Evolutionary conservation across 2,113 vertebrate genomes (phyloP).

Genomic region (Vulpes ferrilata): DNA sequence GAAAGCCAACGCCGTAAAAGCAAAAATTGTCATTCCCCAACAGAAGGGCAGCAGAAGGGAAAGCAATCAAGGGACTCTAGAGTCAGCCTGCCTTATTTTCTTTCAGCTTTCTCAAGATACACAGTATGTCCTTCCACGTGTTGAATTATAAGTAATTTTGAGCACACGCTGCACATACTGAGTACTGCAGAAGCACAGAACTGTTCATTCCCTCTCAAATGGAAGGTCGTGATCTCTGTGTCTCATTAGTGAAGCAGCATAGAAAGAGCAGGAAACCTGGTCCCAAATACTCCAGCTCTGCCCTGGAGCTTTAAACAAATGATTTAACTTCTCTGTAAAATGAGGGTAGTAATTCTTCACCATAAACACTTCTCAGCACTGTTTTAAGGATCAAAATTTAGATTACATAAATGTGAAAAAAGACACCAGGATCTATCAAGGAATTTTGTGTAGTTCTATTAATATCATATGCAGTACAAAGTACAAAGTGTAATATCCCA

Average conservation of each 20-base stretch:
- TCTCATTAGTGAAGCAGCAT: neutral
- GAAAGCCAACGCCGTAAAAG: neutral
- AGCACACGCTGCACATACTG: neutral
- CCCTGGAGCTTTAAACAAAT: neutral
- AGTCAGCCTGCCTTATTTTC: neutral
- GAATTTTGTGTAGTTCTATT: neutral
- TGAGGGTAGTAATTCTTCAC: neutral
- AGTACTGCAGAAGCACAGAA: neutral
- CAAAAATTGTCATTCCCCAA: neutral
- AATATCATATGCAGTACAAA: neutral
- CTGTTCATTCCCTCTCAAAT: neutral
- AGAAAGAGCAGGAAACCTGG: neutral
- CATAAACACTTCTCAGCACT: neutral
- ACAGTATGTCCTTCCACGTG: neutral
- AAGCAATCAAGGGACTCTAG: neutral
- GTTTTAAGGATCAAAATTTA: neutral
- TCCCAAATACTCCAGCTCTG: neutral
- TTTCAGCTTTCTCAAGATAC: neutral
- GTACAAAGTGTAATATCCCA: neutral
- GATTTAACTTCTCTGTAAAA: neutral
- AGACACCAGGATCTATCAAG: neutral
- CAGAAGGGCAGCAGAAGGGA: neutral
- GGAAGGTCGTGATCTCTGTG: neutral
- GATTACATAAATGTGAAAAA: neutral
- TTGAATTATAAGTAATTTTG: neutral